phyloP scores from a whole-genome alignment of 2,113 vertebrate genomes.

The Andinoacara biseriatus region DNA sequence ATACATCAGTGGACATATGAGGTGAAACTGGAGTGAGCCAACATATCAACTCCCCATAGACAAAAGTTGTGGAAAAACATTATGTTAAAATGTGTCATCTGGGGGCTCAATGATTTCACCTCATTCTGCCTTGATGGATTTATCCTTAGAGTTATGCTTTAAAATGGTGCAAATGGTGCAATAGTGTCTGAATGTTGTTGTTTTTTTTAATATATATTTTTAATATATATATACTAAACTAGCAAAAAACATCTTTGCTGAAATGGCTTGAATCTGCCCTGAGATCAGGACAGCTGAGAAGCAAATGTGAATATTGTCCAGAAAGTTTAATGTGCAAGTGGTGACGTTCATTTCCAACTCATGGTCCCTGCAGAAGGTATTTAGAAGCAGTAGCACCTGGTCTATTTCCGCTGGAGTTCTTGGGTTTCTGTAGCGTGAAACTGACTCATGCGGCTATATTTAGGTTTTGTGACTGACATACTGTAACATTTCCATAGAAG shows the following conservation, averaged over 20 bases:
- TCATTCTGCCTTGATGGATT: background rate
- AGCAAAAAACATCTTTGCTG: background rate
- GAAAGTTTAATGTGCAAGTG: background rate
- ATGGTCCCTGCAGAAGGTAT: background rate
- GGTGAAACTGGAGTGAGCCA: background rate
- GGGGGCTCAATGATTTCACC: slow-evolving; percentile 21
- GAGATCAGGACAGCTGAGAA: background rate
- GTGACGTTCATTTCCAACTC: background rate
- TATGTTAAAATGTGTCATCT: slow-evolving; percentile 32
- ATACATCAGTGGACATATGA: background rate
- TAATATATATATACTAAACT: too few relatives aligned
- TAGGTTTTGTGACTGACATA: slow-evolving; percentile 10
- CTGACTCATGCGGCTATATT: slow-evolving; percentile 2
- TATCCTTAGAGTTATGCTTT: background rate
- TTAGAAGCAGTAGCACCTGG: slow-evolving; percentile 5
- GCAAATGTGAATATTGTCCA: background rate
- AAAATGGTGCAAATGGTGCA: too few relatives aligned
- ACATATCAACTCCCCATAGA: background rate
- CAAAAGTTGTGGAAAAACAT: background rate
- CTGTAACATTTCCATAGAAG: background rate
- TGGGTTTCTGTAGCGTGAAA: slow-evolving; percentile 5
- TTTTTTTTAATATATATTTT: too few relatives aligned
- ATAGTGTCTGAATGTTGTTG: too few relatives aligned
- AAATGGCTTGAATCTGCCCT: background rate
- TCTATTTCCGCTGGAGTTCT: background rate